phyloP scores from a whole-genome alignment of 1,140 invertebrate species.

The Bombus haemorrhoidalis region DNA sequence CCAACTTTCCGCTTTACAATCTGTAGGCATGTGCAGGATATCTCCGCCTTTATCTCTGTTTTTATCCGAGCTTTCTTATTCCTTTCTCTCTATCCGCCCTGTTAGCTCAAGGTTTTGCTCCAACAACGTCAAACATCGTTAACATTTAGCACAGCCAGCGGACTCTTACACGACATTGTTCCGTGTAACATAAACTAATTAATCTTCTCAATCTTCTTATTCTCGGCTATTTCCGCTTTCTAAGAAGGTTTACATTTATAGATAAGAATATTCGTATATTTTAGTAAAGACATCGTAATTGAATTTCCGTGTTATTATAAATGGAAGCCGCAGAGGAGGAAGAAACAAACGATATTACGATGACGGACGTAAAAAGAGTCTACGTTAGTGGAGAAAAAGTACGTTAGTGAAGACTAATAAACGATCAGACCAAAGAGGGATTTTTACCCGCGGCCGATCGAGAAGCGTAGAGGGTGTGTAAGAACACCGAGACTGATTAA shows the following conservation, averaged over 20 bases:
- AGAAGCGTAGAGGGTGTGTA: background rate
- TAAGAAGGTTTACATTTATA: background rate
- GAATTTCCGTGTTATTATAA: background rate
- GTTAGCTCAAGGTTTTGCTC: background rate
- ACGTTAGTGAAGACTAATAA: background rate
- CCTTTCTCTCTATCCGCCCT: no score
- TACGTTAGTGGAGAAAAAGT: conserved; percentile 4
- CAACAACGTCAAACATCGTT: no score
- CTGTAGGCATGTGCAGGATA: conserved; percentile 8
- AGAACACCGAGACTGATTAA: conserved; percentile 40
- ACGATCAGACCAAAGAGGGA: background rate
- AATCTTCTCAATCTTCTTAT: no score
- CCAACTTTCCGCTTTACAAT: conserved; percentile 36
- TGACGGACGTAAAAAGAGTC: no score
- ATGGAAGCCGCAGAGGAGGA: background rate
- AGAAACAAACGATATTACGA: background rate
- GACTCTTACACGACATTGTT: background rate
- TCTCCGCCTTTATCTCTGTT: conserved; percentile 33
- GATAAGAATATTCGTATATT: background rate
- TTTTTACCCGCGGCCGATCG: background rate
- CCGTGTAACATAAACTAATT: background rate
- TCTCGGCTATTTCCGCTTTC: no score
- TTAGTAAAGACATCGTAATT: background rate
- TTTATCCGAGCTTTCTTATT: background rate
- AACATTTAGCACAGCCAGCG: background rate